Evolutionary conservation across 2,797 vertebrate species (phyloP), one percentile per base, ranked within the genome.

Genomic region (Gambusia yucatana): DNA sequence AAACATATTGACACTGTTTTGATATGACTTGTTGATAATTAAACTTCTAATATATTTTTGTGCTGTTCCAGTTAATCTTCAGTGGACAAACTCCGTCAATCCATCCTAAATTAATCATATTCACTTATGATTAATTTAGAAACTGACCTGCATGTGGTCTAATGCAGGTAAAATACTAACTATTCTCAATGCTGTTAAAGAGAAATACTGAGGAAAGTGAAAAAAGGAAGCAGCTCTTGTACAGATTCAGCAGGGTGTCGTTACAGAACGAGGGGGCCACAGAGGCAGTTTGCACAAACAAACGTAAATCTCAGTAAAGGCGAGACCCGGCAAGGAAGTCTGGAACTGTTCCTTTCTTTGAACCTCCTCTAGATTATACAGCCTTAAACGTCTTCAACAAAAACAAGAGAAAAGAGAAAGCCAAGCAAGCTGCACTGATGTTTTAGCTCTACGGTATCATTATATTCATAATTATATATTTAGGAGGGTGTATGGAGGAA

Each of bases 241-340:
- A 13, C 39, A 59, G 65, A 59, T 36, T 9, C 59, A 33, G 67
- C 33, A 74, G 73, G 73, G 50, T 71, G 85, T 72, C 28, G 43
- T 63, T 59, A 4, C 52, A 25, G 17, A n/a, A 11, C 72, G 33
- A 39, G 4, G n/a, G 39, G 50, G 48, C 57, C 78, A 61, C 77
- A 50, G 57, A 83, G 48, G 61, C 76, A 16, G 77, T 73, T 70
- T 86, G 83, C 48, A 55, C 87, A 88, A 90, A 92, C 84, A 92
- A 76, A 83, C 44, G 25, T 25, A 90, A 91, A 84, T 80, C 91
- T 88, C 50, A 76, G 30, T 47, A 4, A 20, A 85, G 81, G 74
- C 22, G 16, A 72, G 46, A 80, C 73, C 90, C 46, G 72, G 77
- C 77, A 81, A 75, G 30, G 59, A 72, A 28, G 63, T 88, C 84